Percentiles rank a stretch among this genome's conserved stretches.
Conservation (phyloP, 2,113 vertebrate species). For the Cyanoliseus patagonus region DNA sequence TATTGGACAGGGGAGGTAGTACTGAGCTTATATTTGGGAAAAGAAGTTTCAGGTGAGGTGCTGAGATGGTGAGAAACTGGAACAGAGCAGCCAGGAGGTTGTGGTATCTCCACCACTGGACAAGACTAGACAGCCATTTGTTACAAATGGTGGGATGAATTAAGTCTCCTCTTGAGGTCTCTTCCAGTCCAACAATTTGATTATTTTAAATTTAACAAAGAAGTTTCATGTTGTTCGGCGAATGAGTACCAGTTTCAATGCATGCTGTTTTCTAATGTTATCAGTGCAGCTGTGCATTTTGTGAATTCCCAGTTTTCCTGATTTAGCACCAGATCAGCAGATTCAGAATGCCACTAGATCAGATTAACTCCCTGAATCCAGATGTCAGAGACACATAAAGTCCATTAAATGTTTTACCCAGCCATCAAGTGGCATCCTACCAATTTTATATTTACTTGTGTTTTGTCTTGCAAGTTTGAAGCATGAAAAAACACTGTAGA, state of each 20-base stretch:
- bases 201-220: not conserved
- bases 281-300: not conserved
- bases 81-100: not conserved
- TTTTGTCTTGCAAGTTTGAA: not conserved
- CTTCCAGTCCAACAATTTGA: accelerated
- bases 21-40: accelerated
- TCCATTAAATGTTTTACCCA: not conserved
- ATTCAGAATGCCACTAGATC: not conserved
- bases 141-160: not conserved
- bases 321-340: not conserved
- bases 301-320: not conserved
- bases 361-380: not conserved
- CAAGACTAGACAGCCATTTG: accelerated
- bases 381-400: not conserved
- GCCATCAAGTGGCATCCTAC: not conserved
- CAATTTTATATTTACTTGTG: not conserved
- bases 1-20: not conserved
- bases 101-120: not conserved
- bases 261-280: not conserved
- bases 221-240: not conserved
- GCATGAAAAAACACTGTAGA: not conserved
- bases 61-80: not conserved
- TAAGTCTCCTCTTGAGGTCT: not conserved
- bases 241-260: not conserved
- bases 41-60: not conserved